These are phyloP conservation scores for Bryconaethiops microstoma DNA, from an alignment of 2,797 vertebrate genomes.

Conservation along the genomic window DNA sequence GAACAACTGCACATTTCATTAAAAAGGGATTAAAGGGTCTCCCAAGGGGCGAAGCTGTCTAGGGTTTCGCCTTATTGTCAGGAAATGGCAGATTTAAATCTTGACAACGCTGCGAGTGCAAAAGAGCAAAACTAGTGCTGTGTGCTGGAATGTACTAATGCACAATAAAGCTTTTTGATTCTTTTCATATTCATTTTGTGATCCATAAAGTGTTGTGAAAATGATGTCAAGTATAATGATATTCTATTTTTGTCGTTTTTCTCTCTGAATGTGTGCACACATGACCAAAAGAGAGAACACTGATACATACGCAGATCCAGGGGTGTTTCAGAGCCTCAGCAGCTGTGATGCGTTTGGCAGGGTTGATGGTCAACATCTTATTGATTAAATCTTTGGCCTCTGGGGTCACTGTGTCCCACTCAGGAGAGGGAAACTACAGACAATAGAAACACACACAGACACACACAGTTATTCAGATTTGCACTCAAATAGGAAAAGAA, in stretches of 20 bases:
- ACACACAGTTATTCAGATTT: background rate
- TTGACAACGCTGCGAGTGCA: background rate
- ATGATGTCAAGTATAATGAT: too few relatives aligned
- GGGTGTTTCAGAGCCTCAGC: conserved; percentile 94
- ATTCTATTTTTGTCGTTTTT: too few relatives aligned
- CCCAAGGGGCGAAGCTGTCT: background rate
- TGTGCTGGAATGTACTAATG: background rate
- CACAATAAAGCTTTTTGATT: background rate
- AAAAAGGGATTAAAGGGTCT: background rate
- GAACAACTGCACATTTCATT: background rate
- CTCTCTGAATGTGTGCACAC: background rate
- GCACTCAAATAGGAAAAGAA: too few relatives aligned
- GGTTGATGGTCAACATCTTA: conserved; percentile 98
- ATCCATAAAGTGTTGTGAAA: too few relatives aligned
- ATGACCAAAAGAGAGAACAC: background rate
- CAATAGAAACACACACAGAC: conserved; percentile 22
- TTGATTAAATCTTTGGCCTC: conserved; percentile 99
- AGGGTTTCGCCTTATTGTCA: background rate
- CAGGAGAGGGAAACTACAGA: conserved; percentile 93
- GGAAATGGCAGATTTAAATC: background rate
- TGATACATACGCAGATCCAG: conserved; percentile 92
- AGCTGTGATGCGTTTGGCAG: conserved; percentile 92
- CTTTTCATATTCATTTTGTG: too few relatives aligned
- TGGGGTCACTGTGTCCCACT: conserved; percentile 97
- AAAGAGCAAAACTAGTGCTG: background rate